Base-by-base conservation (phyloP, 2,797 vertebrate species). In the Epinephelus coioides region DNA sequence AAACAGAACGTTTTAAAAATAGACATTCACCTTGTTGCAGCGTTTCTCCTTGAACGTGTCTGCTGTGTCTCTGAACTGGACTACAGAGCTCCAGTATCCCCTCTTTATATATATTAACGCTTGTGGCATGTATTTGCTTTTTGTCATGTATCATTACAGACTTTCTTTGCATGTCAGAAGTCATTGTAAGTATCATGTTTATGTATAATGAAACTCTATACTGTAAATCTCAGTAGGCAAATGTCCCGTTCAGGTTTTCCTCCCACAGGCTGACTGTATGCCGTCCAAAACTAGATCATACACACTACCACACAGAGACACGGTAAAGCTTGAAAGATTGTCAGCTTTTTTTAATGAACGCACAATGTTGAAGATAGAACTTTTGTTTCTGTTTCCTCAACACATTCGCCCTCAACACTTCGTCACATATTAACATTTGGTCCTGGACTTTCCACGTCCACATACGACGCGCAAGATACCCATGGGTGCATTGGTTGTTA, bases 151-250 rank as follows among this genome's bases (percentile, higher is more conserved):
- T 47, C 21, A 73, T 6, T 17, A 57, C 18, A 2, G 5, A 14
- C 3, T 18, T 7, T 18, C 7, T 74, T 83, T 85, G 70, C 79
- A 82, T 80, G 34, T 66, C 49, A 25, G 4, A 56, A 67, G 63
- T 10, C 18, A 61, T 40, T 1, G 21, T 34, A 63, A 0, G 21
- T 65, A 68, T 85, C 67, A 38, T 51, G 25, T 43, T 27, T n/a
- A 23, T 47, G 4, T 21, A 40, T 17, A 34, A 34, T 69, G 61
- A 69, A 13, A 62, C 46, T 65, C 25, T 61, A 77, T 71, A 49
- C 54, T 62, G 15, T 43, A 40, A 21, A 1, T 66, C 15, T 11
- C 55, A 38, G 56, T 62, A 88, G 54, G 77, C 70, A 82, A 86
- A 86, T 76, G 49, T 61, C 27, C n/a, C 6, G 12, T 9, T 53